Conservation (phyloP, 2,113 vertebrate species). For the Callospermophilus lateralis region DNA sequence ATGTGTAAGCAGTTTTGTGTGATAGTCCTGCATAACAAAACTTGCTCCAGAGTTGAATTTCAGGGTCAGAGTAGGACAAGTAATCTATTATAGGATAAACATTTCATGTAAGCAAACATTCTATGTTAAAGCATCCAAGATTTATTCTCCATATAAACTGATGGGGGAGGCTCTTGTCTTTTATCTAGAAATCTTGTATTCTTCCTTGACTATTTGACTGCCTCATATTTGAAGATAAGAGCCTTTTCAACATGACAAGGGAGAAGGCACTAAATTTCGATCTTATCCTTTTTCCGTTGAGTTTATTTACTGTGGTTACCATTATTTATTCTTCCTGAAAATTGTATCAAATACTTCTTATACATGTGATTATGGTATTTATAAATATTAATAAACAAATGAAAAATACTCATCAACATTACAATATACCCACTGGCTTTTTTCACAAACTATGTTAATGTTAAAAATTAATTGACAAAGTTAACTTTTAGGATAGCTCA, state of each 20-base stretch:
- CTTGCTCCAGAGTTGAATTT: constrained; percentile 78
- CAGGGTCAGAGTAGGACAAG: constrained; percentile 78
- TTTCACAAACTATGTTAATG: neutral
- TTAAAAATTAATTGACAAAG: neutral
- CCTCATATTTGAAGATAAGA: neutral
- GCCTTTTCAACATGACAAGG: neutral
- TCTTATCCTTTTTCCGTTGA: neutral
- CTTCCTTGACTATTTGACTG: neutral
- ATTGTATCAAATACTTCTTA: neutral
- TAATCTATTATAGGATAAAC: constrained; percentile 68
- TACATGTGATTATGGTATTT: neutral
- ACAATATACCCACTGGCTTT: neutral
- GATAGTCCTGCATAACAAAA: constrained; percentile 80
- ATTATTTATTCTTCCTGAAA: neutral
- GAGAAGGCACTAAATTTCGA: constrained; percentile 13
- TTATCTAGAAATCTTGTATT: constrained; percentile 33
- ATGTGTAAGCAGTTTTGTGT: constrained; percentile 82
- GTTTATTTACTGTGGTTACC: neutral
- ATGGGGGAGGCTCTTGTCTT: neutral
- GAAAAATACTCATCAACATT: neutral
- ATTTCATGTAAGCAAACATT: constrained; percentile 60
- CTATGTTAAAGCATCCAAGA: neutral
- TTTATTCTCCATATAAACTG: neutral
- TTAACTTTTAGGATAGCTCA: neutral
- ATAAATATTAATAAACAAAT: constrained; percentile 7